These are phyloP conservation scores for Galerucella nymphaeae DNA, from an alignment of 2,888 invertebrate species.

Conservation along the genomic window DNA sequence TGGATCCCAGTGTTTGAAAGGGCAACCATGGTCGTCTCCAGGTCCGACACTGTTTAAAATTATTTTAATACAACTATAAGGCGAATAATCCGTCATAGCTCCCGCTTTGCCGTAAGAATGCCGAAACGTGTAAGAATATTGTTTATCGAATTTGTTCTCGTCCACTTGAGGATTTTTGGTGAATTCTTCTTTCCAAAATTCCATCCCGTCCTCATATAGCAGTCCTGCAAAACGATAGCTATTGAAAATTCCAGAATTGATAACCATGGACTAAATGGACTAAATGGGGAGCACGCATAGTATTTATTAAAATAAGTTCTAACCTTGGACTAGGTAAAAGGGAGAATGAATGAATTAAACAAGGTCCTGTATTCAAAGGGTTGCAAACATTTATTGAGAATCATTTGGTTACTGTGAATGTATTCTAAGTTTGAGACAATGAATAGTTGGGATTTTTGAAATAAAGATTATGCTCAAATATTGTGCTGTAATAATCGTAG, in stretches of 20 bases:
- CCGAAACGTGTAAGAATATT: conserved; percentile 89
- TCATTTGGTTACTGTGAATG: no score
- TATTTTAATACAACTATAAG: conserved; percentile 92
- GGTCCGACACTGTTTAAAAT: conserved; percentile 80
- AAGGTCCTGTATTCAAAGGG: no score
- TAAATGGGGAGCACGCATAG: no score
- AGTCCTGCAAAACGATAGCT: conserved; percentile 70
- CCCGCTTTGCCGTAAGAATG: conserved; percentile 98
- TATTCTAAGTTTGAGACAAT: no score
- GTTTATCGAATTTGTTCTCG: conserved; percentile 89
- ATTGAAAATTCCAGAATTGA: not conserved
- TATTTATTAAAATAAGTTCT: no score
- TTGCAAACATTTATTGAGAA: no score
- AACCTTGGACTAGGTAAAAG: no score
- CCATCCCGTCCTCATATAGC: conserved; percentile 86
- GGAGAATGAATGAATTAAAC: no score
- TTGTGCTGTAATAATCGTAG: no score
- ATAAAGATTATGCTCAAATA: no score
- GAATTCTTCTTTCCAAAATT: conserved; percentile 94
- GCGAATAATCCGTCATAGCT: conserved; percentile 86
- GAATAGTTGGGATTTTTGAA: no score
- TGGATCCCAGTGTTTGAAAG: conserved; percentile 85
- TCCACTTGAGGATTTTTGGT: conserved; percentile 79
- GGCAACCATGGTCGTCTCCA: conserved; percentile 93
- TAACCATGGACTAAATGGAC: no score